phyloP scores from a whole-genome alignment of 2,113 vertebrate species.

The Casuarius casuarius region DNA sequence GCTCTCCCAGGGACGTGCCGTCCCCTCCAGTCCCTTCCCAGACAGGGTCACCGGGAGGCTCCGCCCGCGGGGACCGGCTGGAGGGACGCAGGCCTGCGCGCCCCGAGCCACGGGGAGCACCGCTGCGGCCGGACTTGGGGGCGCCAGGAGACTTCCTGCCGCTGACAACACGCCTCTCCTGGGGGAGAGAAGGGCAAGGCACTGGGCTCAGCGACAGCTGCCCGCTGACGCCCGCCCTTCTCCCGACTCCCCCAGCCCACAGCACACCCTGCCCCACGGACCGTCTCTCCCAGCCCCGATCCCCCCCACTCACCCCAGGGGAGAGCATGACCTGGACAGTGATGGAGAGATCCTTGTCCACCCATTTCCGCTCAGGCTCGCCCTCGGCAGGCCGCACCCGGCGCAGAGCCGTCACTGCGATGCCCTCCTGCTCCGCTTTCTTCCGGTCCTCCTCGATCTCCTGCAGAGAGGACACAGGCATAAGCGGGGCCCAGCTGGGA shows the following conservation, averaged over 20 bases:
- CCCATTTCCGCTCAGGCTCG: neutral
- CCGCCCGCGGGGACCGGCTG: neutral
- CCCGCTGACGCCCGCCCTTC: neutral
- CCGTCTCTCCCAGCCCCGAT: neutral
- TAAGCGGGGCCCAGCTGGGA: neutral
- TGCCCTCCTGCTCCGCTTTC: slow-evolving; percentile 88
- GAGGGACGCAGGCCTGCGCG: neutral
- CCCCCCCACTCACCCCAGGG: slow-evolving; percentile 51
- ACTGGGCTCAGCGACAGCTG: neutral
- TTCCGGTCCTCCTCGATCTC: slow-evolving; percentile 94
- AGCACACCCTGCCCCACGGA: neutral
- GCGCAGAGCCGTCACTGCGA: slow-evolving; percentile 83
- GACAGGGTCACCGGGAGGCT: neutral
- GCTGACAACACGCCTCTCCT: slow-evolving; percentile 82
- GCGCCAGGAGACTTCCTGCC: slow-evolving; percentile 70
- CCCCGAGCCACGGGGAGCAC: slow-evolving; percentile 6
- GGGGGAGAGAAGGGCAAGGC: neutral
- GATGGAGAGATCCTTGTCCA: slow-evolving; percentile 80
- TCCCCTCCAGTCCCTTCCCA: neutral
- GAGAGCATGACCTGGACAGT: slow-evolving; percentile 76
- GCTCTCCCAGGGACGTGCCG: rapidly evolving
- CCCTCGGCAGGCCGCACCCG: slow-evolving; percentile 76
- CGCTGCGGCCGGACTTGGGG: neutral
- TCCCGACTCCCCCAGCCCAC: neutral
- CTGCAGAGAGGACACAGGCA: slow-evolving; percentile 26